phyloP scores from a whole-genome alignment of 1,140 invertebrate species.

The Drosophila navojoa region DNA sequence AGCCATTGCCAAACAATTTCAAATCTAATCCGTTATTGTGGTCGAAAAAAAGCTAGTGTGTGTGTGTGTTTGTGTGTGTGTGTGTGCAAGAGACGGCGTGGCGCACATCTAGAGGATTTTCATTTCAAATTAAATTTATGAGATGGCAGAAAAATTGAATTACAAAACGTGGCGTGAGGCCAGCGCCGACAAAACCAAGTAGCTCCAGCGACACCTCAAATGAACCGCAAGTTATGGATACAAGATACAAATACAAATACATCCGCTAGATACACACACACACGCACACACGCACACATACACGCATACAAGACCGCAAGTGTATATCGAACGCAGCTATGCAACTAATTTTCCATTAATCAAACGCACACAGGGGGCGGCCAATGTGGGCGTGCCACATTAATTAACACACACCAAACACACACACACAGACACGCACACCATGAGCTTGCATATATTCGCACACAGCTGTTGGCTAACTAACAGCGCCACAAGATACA shows the following conservation, averaged over 20 bases:
- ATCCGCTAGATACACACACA: background rate
- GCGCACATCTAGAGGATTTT: conserved; percentile 73
- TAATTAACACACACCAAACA: conserved; percentile 58
- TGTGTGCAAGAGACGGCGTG: conserved; percentile 30
- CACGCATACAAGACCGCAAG: conserved; percentile 22
- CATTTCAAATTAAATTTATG: conserved; percentile 83
- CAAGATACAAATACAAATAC: conserved; percentile 28
- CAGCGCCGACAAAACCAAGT: conserved; percentile 1
- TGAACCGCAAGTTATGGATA: conserved; percentile 48
- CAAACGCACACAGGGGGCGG: conserved; percentile 31
- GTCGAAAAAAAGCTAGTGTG: conserved; percentile 32
- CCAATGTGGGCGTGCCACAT: conserved; percentile 50
- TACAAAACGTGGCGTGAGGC: conserved; percentile 37
- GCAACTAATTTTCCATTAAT: conserved; percentile 64
- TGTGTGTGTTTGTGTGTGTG: conserved; percentile 16
- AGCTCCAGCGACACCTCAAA: conserved; percentile 59
- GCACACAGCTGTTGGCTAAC: conserved; percentile 31
- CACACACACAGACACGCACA: conserved; percentile 6
- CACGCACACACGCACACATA: background rate
- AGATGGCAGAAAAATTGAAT: conserved; percentile 77
- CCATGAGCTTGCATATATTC: conserved; percentile 70
- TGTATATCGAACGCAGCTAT: conserved; percentile 21
- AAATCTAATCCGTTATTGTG: conserved; percentile 79
- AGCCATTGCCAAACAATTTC: conserved; percentile 74
- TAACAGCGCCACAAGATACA: background rate